Evolutionary conservation across 2,113 vertebrate genomes (phyloP).

Genomic region (Micromys minutus): DNA sequence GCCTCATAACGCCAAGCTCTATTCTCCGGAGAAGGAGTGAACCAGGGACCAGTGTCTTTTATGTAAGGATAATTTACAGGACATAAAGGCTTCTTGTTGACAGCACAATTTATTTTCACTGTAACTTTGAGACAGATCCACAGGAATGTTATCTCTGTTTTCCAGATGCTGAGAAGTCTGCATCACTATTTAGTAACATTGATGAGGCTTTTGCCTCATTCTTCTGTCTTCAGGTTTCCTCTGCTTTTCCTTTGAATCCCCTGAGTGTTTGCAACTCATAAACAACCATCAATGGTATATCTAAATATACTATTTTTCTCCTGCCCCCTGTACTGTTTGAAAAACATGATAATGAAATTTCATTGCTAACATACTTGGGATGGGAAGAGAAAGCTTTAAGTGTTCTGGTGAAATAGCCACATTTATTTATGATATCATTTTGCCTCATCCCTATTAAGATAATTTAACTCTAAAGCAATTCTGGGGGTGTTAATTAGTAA

Average conservation of each 20-base stretch:
- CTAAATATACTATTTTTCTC: conserved; percentile 41
- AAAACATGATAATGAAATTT: conserved; percentile 52
- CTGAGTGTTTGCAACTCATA: conserved; percentile 7
- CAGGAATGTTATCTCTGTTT: conserved; percentile 12
- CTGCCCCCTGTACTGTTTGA: not conserved
- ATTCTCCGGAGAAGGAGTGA: not conserved
- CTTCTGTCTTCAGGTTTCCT: not conserved
- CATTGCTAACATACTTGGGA: conserved; percentile 16
- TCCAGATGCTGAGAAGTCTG: not conserved
- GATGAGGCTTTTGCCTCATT: not conserved
- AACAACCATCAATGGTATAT: not conserved
- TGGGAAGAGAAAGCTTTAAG: not conserved
- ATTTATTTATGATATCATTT: conserved; percentile 57
- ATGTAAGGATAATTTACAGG: not conserved
- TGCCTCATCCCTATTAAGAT: conserved; percentile 58
- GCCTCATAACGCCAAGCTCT: not conserved
- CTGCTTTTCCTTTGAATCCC: not conserved
- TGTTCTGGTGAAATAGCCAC: conserved; percentile 45
- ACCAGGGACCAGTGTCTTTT: conserved; percentile 21
- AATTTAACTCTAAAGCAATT: conserved; percentile 66
- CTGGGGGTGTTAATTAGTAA: conserved; percentile 46
- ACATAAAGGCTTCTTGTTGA: conserved; percentile 47
- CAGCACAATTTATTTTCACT: conserved; percentile 17
- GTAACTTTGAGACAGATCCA: conserved; percentile 11
- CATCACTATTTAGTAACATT: not conserved